These are phyloP conservation scores for Zygothrica quintamaculata DNA, from an alignment of 2,888 invertebrate species.

Conservation along the genomic window DNA sequence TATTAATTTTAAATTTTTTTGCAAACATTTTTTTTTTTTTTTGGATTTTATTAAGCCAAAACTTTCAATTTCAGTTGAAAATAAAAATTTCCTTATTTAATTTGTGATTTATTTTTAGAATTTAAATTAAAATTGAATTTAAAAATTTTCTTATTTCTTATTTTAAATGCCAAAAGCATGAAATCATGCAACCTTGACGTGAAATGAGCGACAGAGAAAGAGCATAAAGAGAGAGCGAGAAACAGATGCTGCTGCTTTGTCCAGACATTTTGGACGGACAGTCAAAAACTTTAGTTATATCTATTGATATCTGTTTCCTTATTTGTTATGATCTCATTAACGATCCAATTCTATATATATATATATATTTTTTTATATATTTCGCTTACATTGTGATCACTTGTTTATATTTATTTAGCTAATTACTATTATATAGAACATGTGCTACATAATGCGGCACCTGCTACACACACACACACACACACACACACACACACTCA, in stretches of 20 bases:
- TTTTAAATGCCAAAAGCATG: slow-evolving; percentile 54
- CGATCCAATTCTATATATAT: no score
- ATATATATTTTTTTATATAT: no score
- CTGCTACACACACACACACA: no score
- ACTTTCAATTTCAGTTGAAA: slow-evolving; percentile 53
- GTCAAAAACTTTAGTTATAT: no score
- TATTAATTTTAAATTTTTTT: slow-evolving; percentile 32
- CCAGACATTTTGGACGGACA: no score
- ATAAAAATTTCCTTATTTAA: slow-evolving; percentile 49
- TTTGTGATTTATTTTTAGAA: slow-evolving; percentile 57
- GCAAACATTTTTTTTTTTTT: slow-evolving; percentile 12
- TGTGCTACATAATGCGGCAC: no score
- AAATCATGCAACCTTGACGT: slow-evolving; percentile 65
- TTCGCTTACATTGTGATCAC: not conserved
- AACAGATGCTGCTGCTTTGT: not conserved
- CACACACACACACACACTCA: no score
- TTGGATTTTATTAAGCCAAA: not conserved
- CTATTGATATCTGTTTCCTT: slow-evolving; percentile 4
- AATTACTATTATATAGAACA: not conserved
- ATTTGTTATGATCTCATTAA: slow-evolving; percentile 1
- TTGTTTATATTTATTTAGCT: not conserved
- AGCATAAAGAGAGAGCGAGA: not conserved
- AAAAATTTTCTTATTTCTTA: slow-evolving; percentile 38
- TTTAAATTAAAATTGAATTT: no score
- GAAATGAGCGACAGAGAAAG: not conserved